Conservation (phyloP, 1,140 invertebrate species). For the Vanessa atalanta region DNA sequence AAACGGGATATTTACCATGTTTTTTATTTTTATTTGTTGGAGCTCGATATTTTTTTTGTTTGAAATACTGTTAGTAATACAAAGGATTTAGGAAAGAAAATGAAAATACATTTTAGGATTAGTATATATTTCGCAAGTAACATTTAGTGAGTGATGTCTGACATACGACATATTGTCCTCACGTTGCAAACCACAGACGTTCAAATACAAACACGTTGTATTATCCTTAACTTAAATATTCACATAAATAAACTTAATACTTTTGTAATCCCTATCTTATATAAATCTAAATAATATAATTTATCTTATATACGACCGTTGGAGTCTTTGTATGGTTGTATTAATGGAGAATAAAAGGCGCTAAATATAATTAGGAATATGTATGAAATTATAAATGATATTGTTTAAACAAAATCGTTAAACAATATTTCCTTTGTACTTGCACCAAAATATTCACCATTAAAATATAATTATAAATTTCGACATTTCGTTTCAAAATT, state of each 20-base stretch:
- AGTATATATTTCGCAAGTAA: constrained; percentile 56
- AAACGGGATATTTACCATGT: no score
- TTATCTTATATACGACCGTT: constrained; percentile 43
- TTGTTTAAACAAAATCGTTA: not conserved
- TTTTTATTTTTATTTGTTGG: no score
- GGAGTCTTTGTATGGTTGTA: constrained; percentile 27
- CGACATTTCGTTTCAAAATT: constrained; percentile 7
- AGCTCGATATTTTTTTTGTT: no score
- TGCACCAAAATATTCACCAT: constrained; percentile 1
- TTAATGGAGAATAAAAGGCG: not conserved
- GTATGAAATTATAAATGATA: not conserved
- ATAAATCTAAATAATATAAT: constrained; percentile 45
- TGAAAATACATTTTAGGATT: constrained; percentile 22
- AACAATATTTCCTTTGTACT: not conserved
- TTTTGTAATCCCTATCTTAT: constrained; percentile 51
- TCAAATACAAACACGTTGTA: constrained; percentile 50
- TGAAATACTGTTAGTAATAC: no score
- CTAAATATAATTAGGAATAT: not conserved
- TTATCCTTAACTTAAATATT: constrained; percentile 53
- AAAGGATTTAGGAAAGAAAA: not conserved
- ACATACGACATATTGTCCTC: constrained; percentile 27
- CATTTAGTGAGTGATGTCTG: constrained; percentile 42
- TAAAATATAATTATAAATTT: constrained; percentile 1
- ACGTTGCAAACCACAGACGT: constrained; percentile 48
- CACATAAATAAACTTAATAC: constrained; percentile 69